phyloP scores from a whole-genome alignment of 35 echinoderm and acorn worm species.

The Apostichopus japonicus region DNA sequence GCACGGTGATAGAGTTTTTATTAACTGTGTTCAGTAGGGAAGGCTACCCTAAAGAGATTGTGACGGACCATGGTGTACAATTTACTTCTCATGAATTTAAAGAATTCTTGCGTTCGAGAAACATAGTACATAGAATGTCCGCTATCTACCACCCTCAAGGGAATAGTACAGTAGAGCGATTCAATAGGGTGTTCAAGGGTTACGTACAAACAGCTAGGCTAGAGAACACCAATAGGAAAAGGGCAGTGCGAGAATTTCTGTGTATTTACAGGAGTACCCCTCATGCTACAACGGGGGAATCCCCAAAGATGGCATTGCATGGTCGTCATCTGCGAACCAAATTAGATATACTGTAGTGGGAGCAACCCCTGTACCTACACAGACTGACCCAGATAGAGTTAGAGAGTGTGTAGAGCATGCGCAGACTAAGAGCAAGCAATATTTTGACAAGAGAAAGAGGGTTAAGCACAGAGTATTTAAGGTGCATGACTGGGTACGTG shows the following conservation, averaged over 20 bases:
- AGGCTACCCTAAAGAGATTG: conserved; percentile 24
- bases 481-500: conserved; percentile 34
- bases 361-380: background rate
- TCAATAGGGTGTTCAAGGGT: conserved; percentile 12
- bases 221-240: background rate
- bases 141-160: conserved; percentile 52
- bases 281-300: background rate
- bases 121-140: background rate
- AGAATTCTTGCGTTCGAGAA: background rate
- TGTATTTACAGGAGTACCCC: conserved; percentile 10
- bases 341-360: conserved; percentile 37
- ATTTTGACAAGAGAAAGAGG: background rate
- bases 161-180: conserved; percentile 51
- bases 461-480: background rate
- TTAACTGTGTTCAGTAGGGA: background rate
- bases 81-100: background rate
- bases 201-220: background rate
- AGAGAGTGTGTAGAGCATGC: background rate
- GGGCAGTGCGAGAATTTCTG: conserved; percentile 28
- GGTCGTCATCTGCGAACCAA: conserved; percentile 36
- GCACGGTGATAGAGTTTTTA: background rate
- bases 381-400: background rate
- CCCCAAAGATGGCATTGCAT: conserved; percentile 33
- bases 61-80: background rate
- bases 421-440: conserved; percentile 9